phyloP scores from a whole-genome alignment of 2,797 vertebrate genomes.

The Lutjanus argentimaculatus region DNA sequence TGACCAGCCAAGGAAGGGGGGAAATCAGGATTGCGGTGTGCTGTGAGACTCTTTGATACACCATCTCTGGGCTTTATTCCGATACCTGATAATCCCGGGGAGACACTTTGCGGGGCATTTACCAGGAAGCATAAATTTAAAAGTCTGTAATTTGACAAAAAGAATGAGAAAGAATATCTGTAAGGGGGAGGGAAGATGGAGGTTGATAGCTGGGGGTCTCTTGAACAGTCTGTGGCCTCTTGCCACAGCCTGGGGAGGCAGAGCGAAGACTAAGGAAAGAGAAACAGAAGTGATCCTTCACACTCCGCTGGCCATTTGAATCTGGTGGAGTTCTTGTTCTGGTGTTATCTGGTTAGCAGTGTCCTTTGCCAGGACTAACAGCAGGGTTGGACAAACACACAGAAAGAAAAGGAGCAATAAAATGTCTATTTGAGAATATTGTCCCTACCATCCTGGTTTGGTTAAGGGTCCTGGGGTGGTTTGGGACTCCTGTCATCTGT shows the following conservation, averaged over 20 bases:
- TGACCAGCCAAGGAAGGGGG: constrained; percentile 23
- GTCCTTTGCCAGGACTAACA: constrained; percentile 37
- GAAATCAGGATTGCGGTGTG: constrained; percentile 44
- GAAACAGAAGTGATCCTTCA: constrained; percentile 32
- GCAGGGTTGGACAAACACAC: constrained; percentile 34
- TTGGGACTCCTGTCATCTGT: constrained; percentile 36
- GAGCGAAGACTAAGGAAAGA: constrained; percentile 37
- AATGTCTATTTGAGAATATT: constrained; percentile 39
- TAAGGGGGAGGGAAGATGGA: constrained; percentile 29
- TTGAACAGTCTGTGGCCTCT: constrained; percentile 46
- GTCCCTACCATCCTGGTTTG: constrained; percentile 22
- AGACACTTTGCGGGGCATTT: constrained; percentile 73
- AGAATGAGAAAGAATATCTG: constrained; percentile 56
- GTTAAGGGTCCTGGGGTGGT: constrained; percentile 35
- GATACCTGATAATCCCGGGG: constrained; percentile 80
- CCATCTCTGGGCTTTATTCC: constrained; percentile 64
- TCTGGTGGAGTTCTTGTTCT: constrained; percentile 26
- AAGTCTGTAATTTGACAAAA: constrained; percentile 80
- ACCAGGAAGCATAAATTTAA: constrained; percentile 76
- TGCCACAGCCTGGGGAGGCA: constrained; percentile 36
- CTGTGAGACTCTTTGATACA: constrained; percentile 81
- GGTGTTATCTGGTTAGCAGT: constrained; percentile 44
- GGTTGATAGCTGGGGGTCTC: constrained; percentile 63
- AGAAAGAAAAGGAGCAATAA: constrained; percentile 36
- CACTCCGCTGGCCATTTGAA: constrained; percentile 17